These are phyloP conservation scores for Rostratula benghalensis DNA, from an alignment of 2,113 vertebrate genomes.

Conservation along the genomic window DNA sequence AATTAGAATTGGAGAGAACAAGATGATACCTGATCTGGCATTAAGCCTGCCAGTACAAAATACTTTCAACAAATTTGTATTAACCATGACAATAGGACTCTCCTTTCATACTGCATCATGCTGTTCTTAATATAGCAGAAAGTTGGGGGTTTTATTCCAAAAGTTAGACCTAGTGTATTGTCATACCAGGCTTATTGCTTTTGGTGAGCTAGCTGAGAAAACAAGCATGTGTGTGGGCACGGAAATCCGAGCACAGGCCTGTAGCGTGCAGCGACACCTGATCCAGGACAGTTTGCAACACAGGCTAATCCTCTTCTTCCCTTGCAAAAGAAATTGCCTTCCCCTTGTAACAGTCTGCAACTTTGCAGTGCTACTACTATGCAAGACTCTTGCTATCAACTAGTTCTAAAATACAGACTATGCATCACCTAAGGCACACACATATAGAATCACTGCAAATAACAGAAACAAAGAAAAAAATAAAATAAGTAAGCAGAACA, in stretches of 20 bases:
- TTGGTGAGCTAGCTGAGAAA: neutral
- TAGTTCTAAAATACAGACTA: neutral
- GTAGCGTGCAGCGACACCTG: neutral
- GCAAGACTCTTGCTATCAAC: neutral
- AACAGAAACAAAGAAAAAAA: neutral
- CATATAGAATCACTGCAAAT: neutral
- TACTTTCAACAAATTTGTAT: neutral
- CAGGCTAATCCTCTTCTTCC: neutral
- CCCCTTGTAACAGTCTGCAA: neutral
- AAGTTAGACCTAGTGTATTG: neutral
- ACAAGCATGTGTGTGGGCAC: neutral
- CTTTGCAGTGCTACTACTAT: neutral
- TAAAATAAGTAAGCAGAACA: neutral
- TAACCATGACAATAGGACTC: neutral
- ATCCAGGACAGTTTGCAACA: conserved; percentile 7
- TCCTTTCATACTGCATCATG: neutral
- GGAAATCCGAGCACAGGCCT: conserved; percentile 11
- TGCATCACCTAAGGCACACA: neutral
- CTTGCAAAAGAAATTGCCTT: neutral
- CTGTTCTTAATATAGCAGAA: neutral
- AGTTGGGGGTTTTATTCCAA: neutral
- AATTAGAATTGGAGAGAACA: conserved; percentile 59
- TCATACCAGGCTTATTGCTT: neutral
- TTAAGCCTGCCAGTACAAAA: conserved; percentile 33
- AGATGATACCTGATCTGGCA: conserved; percentile 61